phyloP scores from a whole-genome alignment of 2,888 invertebrate species.

The Seira musarum region DNA sequence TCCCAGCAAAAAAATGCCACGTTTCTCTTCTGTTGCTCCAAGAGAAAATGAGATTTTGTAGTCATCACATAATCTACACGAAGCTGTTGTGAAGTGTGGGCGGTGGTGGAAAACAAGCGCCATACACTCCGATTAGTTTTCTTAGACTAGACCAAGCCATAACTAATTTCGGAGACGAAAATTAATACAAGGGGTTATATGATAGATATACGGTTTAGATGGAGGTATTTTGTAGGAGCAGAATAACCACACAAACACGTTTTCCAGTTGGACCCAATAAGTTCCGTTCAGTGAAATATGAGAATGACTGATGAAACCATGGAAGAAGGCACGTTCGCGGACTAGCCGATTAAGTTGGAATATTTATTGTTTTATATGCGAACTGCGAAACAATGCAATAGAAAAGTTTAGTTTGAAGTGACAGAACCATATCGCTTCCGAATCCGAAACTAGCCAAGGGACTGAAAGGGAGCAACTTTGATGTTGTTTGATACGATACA shows the following conservation, averaged over 20 bases:
- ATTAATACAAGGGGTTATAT: neutral
- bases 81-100: neutral
- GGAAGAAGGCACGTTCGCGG: neutral
- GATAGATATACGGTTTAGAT: too few species aligned
- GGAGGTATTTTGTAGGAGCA: too few species aligned
- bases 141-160: neutral
- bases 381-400: neutral
- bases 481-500: conserved; percentile 16
- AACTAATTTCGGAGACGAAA: neutral
- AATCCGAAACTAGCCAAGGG: conserved; percentile 18
- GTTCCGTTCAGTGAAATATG: too few species aligned
- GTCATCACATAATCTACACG: conserved; percentile 15
- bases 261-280: too few species aligned
- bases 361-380: neutral
- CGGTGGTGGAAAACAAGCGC: neutral
- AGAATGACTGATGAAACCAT: too few species aligned
- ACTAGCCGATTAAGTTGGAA: neutral
- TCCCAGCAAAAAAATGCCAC: too few species aligned
- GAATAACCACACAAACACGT: too few species aligned
- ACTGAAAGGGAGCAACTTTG: neutral
- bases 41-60: neutral
- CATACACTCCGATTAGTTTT: too few species aligned
- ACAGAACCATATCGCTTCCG: conserved; percentile 25
- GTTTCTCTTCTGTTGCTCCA: neutral
- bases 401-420: conserved; percentile 7